Evolutionary conservation across 2,888 invertebrate species (phyloP), one percentile per base, ranked within the genome.

Genomic region (Orchestes rusci): DNA sequence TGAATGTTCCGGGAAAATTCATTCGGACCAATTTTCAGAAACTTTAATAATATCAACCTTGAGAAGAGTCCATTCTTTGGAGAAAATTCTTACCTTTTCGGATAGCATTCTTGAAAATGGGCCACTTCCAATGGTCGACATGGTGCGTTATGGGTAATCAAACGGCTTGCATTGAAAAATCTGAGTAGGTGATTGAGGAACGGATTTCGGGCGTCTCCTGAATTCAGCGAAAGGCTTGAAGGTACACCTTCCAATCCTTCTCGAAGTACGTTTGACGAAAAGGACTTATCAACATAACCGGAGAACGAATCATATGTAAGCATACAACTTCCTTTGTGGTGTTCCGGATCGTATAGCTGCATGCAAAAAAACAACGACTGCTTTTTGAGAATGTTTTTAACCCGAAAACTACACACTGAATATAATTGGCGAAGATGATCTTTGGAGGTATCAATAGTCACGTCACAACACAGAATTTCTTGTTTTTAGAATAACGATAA

Each of bases 21-120:
- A n/a, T n/a, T n/a, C n/a, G n/a, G n/a, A n/a, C n/a, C n/a, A n/a
- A n/a, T n/a, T n/a, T n/a, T n/a, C n/a, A n/a, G n/a, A n/a, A n/a
- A n/a, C n/a, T n/a, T n/a, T n/a, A n/a, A n/a, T n/a, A n/a, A n/a
- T n/a, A n/a, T n/a, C n/a, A n/a, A n/a, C n/a, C n/a, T n/a, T n/a
- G n/a, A n/a, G n/a, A n/a, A n/a, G n/a, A n/a, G n/a, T n/a, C n/a
- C n/a, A n/a, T n/a, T n/a, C n/a, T n/a, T n/a, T n/a, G n/a, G 5
- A 12, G 34, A 16, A 7, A 7, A 8, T 23, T 31, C 39, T 74
- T 63, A 82, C 81, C 72, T 65, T 58, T 76, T 70, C 51, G 80
- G 74, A 68, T 83, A 86, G 64, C 77, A 75, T 68, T 75, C 72
- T 65, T 75, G 72, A 70, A 86, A 86, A 45, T 68, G 66, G 52